Conservation (phyloP, 2,888 invertebrate species). For the Sphaerophoria rueppellii region DNA sequence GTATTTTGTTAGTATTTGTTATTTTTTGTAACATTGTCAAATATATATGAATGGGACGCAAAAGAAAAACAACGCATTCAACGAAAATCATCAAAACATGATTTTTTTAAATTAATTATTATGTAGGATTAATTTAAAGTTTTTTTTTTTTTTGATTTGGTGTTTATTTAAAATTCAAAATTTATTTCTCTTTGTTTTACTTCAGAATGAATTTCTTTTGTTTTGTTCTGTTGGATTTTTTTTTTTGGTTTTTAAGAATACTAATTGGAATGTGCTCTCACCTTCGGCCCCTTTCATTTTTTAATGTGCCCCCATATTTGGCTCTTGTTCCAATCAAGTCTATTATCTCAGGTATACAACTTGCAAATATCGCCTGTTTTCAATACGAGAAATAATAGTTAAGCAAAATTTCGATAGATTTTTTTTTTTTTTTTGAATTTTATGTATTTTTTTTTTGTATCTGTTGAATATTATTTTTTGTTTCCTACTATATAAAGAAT, state of each 20-base stretch:
- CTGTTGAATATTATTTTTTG: constrained; percentile 40
- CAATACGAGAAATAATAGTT: constrained; percentile 80
- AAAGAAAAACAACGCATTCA: constrained; percentile 71
- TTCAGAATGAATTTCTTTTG: constrained; percentile 73
- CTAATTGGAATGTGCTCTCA: constrained; percentile 85
- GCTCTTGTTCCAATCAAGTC: constrained; percentile 99
- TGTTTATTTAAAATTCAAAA: constrained; percentile 72
- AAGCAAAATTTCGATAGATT: constrained; percentile 78
- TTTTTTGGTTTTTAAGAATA: constrained; percentile 74
- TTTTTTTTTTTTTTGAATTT: constrained; percentile 64
- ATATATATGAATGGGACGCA: constrained; percentile 77
- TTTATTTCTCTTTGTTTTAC: constrained; percentile 75
- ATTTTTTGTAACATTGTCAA: constrained; percentile 63
- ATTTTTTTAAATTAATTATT: constrained; percentile 40
- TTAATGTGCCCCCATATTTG: constrained; percentile 99
- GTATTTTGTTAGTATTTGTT: constrained; percentile 59
- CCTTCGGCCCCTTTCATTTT: constrained; percentile 99
- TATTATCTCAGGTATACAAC: constrained; percentile 99
- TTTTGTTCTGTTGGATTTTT: constrained; percentile 69
- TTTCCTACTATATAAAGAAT: constrained; percentile 57
- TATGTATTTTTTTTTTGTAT: constrained; percentile 70
- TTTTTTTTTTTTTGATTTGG: constrained; percentile 72
- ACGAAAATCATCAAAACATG: constrained; percentile 59
- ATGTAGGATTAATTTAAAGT: constrained; percentile 72
- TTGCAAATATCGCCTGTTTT: constrained; percentile 99